Conservation (phyloP, 2,797 vertebrate genomes). For the Rachycentron canadum region DNA sequence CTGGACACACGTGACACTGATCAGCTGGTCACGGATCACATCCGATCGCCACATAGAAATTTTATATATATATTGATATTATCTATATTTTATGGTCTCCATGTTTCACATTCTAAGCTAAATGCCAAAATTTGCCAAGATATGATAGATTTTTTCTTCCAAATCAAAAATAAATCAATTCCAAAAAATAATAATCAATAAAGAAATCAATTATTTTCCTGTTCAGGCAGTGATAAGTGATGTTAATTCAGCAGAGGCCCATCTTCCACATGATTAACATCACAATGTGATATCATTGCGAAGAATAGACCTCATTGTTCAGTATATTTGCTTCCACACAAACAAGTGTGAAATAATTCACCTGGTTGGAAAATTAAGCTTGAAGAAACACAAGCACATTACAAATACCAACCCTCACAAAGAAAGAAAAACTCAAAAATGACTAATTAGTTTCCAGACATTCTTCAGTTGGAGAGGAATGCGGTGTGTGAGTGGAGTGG, state of each 20-base stretch:
- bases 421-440: constrained; percentile 15
- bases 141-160: constrained; percentile 20
- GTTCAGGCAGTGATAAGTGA: constrained; percentile 1
- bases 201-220: constrained; percentile 4
- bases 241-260: constrained; percentile 42
- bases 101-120: constrained; percentile 1
- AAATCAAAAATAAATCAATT: constrained; percentile 4
- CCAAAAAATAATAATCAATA: no score
- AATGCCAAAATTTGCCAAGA: constrained; percentile 27
- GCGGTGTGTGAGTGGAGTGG: not conserved
- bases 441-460: constrained; percentile 45
- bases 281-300: constrained; percentile 33
- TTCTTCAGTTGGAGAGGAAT: constrained; percentile 22
- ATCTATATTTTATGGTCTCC: not conserved
- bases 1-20: no score
- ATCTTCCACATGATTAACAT: constrained; percentile 49
- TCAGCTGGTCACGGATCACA: no score
- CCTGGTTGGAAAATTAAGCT: constrained; percentile 16
- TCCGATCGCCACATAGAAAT: no score
- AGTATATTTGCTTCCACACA: constrained; percentile 24
- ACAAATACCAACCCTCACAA: not conserved
- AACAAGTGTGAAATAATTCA: constrained; percentile 46
- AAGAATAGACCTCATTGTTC: constrained; percentile 30
- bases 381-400: constrained; percentile 13
- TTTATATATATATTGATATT: no score